Base-by-base conservation (phyloP, 2,797 vertebrate genomes). In the Mormyrus hasselquistii region DNA sequence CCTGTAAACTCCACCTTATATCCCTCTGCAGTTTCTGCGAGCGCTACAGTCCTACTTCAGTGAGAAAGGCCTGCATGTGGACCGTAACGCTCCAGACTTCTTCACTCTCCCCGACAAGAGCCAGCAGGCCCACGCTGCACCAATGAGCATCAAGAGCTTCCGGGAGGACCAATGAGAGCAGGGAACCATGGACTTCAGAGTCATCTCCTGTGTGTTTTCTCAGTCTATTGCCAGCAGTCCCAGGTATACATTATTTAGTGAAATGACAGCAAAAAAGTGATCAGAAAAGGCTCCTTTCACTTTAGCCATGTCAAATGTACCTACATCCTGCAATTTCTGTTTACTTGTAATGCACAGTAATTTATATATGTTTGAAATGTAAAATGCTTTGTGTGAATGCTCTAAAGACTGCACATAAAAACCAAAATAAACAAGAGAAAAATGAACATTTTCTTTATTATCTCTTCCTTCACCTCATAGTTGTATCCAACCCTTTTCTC, bases 21-120 rank as follows among this genome's bases (percentile, higher is more conserved):
- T 59, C 19, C 4, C 69, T 25, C 7, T 87, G 2, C 88, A 92
- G 92, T 93, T 93, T 62, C 89, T 93, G 47, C 89, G 89, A 69
- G 92, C 90, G 44, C 82, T 93, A 9, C 92, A 92, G 85, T 88
- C 88, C 9, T 93, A 93, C 53, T 89, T 93, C 57, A 91, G 89
- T 73, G 88, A 79, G 79, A 92, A 87, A 88, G 92, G 92, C 1
- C 89, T 91, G 49, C 76, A 91, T 9, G 84, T 92, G 0, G 91
- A 92, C 7, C 89, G 86, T 34, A 90, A 79, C 7, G 90, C 86
- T 3, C 92, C 92, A 0, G 89, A 87, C 25, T 92, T 91, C 57
- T n/a, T 90, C 47, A 52, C 87, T n/a, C 62, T 87, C 50, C 84
- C 89, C 8, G 57, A 73, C 19, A 91, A 89, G 84, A 87, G 73